Percentiles rank a stretch among this genome's conserved stretches.
phyloP scores from a whole-genome alignment of 2,888 invertebrate genomes.

The Aspidiotus destructor region DNA sequence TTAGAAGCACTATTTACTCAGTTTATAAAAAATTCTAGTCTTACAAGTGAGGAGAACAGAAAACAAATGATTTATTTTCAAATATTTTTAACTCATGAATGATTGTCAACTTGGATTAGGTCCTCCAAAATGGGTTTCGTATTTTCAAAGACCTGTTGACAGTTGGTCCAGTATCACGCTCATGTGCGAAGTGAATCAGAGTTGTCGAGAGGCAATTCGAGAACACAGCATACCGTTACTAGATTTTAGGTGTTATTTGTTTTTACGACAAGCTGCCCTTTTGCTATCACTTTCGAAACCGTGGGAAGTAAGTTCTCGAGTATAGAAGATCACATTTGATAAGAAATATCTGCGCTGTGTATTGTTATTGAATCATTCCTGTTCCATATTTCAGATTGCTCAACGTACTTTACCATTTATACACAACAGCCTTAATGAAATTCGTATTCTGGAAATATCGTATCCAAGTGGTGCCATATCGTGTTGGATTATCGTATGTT shows the following conservation, averaged over 20 bases:
- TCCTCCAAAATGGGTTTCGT: constrained; percentile 72
- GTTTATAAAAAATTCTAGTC: constrained; percentile 86
- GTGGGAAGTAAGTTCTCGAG: constrained; percentile 57
- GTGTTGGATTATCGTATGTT: constrained; percentile 84
- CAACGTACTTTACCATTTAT: constrained; percentile 80
- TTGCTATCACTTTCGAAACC: constrained; percentile 61
- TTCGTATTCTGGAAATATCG: constrained; percentile 67
- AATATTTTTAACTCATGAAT: not conserved
- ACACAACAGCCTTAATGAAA: constrained; percentile 77
- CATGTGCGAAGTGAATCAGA: constrained; percentile 51
- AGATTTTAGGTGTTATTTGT: constrained; percentile 87
- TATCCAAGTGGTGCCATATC: constrained; percentile 73
- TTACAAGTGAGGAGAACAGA: constrained; percentile 49
- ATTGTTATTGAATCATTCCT: not conserved
- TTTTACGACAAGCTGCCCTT: constrained; percentile 84
- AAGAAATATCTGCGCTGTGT: not conserved
- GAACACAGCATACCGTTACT: constrained; percentile 53
- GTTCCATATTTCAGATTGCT: constrained; percentile 54
- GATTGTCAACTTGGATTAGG: constrained; percentile 45
- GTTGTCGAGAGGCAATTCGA: constrained; percentile 47
- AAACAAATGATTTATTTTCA: constrained; percentile 17
- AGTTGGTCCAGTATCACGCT: constrained; percentile 74
- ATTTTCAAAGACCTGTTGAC: constrained; percentile 68
- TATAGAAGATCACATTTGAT: not conserved
- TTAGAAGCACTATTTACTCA: constrained; percentile 93